Evolutionary conservation across 2,888 invertebrate species (phyloP).

Genomic region (Noctua comes): DNA sequence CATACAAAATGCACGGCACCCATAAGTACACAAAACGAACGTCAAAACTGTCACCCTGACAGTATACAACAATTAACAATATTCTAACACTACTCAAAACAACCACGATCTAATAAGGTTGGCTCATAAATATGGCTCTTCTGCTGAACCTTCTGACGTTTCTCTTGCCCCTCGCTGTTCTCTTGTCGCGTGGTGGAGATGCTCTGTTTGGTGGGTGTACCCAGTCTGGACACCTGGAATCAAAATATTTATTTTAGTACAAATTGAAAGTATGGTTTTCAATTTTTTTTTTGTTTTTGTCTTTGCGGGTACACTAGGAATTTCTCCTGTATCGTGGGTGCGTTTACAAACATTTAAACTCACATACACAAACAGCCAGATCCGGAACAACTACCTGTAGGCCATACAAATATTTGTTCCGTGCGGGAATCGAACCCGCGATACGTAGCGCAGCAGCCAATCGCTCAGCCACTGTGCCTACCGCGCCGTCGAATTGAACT

Average conservation of each 20-base stretch:
- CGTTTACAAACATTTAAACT: no score
- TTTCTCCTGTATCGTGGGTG: no score
- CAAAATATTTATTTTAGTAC: neutral
- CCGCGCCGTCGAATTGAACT: no score
- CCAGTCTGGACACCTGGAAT: slow-evolving; percentile 85
- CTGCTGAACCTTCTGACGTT: slow-evolving; percentile 54
- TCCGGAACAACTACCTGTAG: no score
- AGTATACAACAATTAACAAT: slow-evolving; percentile 28
- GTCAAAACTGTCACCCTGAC: slow-evolving; percentile 14
- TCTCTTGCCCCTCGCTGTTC: slow-evolving; percentile 71
- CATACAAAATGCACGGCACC: slow-evolving; percentile 4
- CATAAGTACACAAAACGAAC: slow-evolving; percentile 16
- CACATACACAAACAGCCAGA: no score
- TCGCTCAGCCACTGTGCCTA: no score
- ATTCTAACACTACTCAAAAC: slow-evolving; percentile 14
- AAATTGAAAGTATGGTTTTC: neutral
- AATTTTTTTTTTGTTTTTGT: no score
- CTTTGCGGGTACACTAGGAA: no score
- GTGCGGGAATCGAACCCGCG: no score
- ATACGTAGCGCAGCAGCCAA: no score
- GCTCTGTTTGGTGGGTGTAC: slow-evolving; percentile 76
- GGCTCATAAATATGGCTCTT: slow-evolving; percentile 37
- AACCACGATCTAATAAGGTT: slow-evolving; percentile 37
- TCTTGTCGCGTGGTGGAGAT: slow-evolving; percentile 81
- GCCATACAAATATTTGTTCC: no score